phyloP scores from a whole-genome alignment of 1,140 invertebrate genomes.

The Drosophila carrolli region DNA sequence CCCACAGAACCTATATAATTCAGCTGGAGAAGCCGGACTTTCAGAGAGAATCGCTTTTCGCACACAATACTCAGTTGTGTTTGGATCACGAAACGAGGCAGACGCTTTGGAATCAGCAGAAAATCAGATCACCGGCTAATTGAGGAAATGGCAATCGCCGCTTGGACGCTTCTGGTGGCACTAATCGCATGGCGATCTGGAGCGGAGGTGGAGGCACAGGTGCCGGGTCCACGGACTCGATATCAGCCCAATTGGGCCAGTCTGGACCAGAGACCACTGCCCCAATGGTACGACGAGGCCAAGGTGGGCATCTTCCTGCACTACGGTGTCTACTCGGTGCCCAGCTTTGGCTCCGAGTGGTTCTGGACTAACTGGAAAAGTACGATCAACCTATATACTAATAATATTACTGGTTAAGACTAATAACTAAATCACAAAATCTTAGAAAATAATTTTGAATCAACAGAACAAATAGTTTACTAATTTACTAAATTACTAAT shows the following conservation, averaged over 20 bases:
- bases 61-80: conserved; percentile 19
- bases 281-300: conserved; percentile 94
- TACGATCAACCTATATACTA: conserved; percentile 52
- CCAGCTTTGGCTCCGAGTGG: conserved; percentile 94
- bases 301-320: conserved; percentile 97
- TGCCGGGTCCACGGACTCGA: conserved; percentile 47
- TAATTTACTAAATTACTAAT: too few species aligned
- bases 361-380: conserved; percentile 93
- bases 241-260: conserved; percentile 92
- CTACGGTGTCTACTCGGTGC: conserved; percentile 97
- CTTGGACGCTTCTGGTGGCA: conserved; percentile 22
- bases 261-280: conserved; percentile 92
- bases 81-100: conserved; percentile 17
- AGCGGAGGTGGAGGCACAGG: conserved; percentile 14
- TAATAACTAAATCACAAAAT: too few species aligned
- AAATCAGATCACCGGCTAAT: conserved; percentile 17
- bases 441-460: too few species aligned
- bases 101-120: neutral
- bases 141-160: conserved; percentile 41
- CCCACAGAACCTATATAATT: neutral
- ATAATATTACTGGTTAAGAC: too few species aligned
- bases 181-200: conserved; percentile 11
- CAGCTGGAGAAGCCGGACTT: neutral
- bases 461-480: too few species aligned
- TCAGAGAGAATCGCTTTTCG: neutral